These are phyloP conservation scores for Aradophagus sp. DNA, from an alignment of 1,140 invertebrate genomes.

Conservation along the genomic window DNA sequence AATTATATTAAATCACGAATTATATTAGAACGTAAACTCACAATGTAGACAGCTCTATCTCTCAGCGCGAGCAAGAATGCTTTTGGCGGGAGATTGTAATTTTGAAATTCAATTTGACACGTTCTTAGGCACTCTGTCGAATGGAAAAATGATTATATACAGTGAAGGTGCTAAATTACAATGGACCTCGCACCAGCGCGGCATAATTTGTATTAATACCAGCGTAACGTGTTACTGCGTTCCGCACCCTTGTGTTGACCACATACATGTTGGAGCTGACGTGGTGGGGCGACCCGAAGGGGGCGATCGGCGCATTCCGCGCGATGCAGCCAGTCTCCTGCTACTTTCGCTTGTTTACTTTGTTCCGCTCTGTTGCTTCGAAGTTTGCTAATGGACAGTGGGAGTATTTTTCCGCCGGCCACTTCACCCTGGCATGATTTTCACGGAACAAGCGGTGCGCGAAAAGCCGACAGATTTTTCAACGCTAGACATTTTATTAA, in stretches of 20 bases:
- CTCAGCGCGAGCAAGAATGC: no score
- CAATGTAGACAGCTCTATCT: no score
- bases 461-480: background rate
- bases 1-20: no score
- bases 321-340: constrained; percentile 34
- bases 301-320: constrained; percentile 48
- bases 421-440: constrained; percentile 50
- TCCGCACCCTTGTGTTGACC: constrained; percentile 49
- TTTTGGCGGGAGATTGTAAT: no score
- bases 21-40: no score
- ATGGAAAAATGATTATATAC: no score
- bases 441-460: constrained; percentile 4
- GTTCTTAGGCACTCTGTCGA: no score
- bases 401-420: constrained; percentile 58
- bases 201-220: constrained; percentile 48
- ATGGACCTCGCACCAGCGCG: constrained; percentile 6
- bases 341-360: constrained; percentile 65
- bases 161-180: no score
- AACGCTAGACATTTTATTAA: no score
- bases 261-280: constrained; percentile 39
- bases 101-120: no score
- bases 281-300: constrained; percentile 22
- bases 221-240: constrained; percentile 46
- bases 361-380: constrained; percentile 69
- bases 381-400: constrained; percentile 65